Base-by-base conservation (phyloP, 2,888 invertebrate species). In the Tinea trinotella region DNA sequence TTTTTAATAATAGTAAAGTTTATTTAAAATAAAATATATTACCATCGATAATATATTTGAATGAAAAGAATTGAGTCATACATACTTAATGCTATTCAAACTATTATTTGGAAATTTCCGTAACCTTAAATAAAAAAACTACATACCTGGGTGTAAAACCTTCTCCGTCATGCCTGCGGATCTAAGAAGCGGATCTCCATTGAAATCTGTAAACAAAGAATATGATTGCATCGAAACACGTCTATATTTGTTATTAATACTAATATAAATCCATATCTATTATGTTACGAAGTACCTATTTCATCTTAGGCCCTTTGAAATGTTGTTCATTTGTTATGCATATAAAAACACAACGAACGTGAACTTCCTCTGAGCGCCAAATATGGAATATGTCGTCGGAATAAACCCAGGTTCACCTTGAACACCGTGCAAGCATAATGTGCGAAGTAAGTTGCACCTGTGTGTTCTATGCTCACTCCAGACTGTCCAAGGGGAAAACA, bases 81-180 rank as follows among this genome's bases (percentile, higher is more conserved):
- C 30, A 2, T 30, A 30, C 30, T 4, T n/a, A 3, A 40, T 13
- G n/a, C 3, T 9, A 24, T 9, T 24, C 24, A 24, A 4, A 40
- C 13, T 7, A 15, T 30, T 40, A 40, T 40, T 40, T 40, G 30
- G 20, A 36, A 36, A 24, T 54, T 44, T 55, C 44, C 44, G 54
- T 60, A 57, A 56, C 7, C 19, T 24, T n/a, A 22, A 15, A 5
- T 3, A 30, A 50, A 22, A 24, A 50, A 30, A 24, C 24, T n/a
- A 91, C 90, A 90, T 89, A 90, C 92, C 92, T 88, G 91, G 91
- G 85, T 90, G 90, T 89, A 92, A 90, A 82, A 91, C 90, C 88
- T 91, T 92, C 88, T 92, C 92, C 90, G 92, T 91, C 92, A 92
- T 92, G 89, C 91, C 91, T 90, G 84, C 82, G 75, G 82, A 64